A percentile compares a stretch with the other conserved stretches of the same genome.
Conservation (phyloP, 92 coral and sea anemone species). For the Actinernus sp. region DNA sequence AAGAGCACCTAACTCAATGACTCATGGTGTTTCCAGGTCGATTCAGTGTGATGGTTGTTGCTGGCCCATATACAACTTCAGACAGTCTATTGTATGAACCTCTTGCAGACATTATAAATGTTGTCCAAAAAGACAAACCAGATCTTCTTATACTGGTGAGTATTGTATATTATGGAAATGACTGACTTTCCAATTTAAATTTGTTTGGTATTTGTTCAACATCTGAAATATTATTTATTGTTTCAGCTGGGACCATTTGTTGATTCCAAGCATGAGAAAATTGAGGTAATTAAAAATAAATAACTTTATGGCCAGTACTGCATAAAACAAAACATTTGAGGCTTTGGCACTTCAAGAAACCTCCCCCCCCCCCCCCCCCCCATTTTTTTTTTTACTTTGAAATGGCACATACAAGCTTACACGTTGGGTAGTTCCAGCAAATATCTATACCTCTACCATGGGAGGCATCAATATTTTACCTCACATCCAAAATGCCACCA, state of each 20-base stretch:
- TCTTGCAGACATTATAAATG: slow-evolving; percentile 75
- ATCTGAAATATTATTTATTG: slow-evolving; percentile 6
- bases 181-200: too few species aligned
- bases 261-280: slow-evolving; percentile 90
- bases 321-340: too few species aligned
- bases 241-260: slow-evolving; percentile 95
- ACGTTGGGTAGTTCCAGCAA: too few species aligned
- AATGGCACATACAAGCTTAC: too few species aligned
- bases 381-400: too few species aligned
- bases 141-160: slow-evolving; percentile 88
- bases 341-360: too few species aligned
- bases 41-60: slow-evolving; percentile 81
- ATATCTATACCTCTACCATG: too few species aligned
- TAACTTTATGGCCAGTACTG: neutral
- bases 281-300: slow-evolving; percentile 53
- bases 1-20: too few species aligned
- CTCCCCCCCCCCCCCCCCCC: too few species aligned
- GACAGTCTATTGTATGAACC: slow-evolving; percentile 92
- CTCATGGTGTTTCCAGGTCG: slow-evolving; percentile 47
- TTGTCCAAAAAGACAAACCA: slow-evolving; percentile 78
- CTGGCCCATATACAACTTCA: slow-evolving; percentile 97
- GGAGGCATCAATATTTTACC: too few species aligned
- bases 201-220: too few species aligned
- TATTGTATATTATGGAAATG: neutral
- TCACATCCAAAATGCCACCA: too few species aligned